phyloP scores from a whole-genome alignment of 2,113 vertebrate species.

The Ellobius talpinus region DNA sequence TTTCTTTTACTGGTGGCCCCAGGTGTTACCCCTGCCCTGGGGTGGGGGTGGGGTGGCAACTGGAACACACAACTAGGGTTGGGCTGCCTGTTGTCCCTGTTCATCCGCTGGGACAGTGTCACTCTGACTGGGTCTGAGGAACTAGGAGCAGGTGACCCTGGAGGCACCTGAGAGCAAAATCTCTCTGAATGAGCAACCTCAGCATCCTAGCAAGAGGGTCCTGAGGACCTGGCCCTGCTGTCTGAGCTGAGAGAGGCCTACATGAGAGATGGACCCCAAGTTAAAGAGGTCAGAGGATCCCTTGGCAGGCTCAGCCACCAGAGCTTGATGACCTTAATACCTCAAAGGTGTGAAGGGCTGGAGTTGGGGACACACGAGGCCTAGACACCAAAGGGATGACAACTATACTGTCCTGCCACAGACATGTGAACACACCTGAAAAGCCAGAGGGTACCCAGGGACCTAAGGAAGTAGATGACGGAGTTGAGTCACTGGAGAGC shows the following conservation, averaged over 20 bases:
- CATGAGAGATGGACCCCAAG: background rate
- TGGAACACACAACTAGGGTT: background rate
- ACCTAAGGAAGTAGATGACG: background rate
- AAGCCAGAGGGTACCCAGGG: background rate
- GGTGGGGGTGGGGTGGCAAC: constrained; percentile 57
- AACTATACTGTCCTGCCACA: background rate
- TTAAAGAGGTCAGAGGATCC: background rate
- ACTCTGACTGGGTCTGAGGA: background rate
- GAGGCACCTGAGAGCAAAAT: constrained; percentile 28
- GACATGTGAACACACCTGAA: background rate
- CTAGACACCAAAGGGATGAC: constrained; percentile 30
- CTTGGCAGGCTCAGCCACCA: constrained; percentile 6
- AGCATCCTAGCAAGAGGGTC: background rate
- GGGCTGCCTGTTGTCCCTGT: constrained; percentile 29
- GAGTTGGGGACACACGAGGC: background rate
- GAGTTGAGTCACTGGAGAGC: background rate
- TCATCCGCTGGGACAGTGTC: constrained; percentile 32
- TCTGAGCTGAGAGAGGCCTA: background rate
- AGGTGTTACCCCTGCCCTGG: constrained; percentile 31
- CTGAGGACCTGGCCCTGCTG: constrained; percentile 12
- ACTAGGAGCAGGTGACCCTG: constrained; percentile 78
- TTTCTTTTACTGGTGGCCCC: constrained; percentile 38
- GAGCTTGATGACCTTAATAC: constrained; percentile 47
- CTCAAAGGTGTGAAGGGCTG: constrained; percentile 77
- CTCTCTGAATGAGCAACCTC: constrained; percentile 2